Evolutionary conservation across 2,888 invertebrate species (phyloP).

Genomic region (Chrysolina haemoptera): DNA sequence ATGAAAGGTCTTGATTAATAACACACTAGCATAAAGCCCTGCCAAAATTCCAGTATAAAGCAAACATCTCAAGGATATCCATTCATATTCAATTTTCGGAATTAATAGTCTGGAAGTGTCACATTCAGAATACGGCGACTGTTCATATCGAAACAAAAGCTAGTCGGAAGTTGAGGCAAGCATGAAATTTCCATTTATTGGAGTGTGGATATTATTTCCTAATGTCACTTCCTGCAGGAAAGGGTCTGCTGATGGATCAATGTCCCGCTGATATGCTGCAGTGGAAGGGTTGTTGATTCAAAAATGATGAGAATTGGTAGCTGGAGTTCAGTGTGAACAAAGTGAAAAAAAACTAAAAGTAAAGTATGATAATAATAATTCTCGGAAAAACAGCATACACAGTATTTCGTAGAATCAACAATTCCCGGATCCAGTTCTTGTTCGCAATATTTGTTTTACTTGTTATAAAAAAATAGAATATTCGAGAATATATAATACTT

Average conservation of each 20-base stretch:
- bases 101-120: constrained; percentile 22
- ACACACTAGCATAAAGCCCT: background rate
- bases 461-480: no score
- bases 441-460: no score
- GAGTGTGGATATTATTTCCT: background rate
- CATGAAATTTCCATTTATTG: background rate
- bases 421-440: no score
- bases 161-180: constrained; percentile 26
- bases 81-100: constrained; percentile 15
- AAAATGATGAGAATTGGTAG: no score
- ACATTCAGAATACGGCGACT: constrained; percentile 40
- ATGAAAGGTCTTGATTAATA: background rate
- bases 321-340: no score
- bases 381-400: no score
- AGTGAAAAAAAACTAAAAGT: no score
- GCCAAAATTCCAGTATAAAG: constrained; percentile 6
- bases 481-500: no score
- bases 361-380: no score
- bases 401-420: no score
- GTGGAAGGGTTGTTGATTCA: no score
- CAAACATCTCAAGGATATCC: constrained; percentile 22
- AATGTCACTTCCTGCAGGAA: constrained; percentile 1
- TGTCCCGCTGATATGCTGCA: background rate
- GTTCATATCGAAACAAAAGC: constrained; percentile 42
- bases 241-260: background rate